phyloP scores from a whole-genome alignment of 2,888 invertebrate species.

The Spicauda simplicius region DNA sequence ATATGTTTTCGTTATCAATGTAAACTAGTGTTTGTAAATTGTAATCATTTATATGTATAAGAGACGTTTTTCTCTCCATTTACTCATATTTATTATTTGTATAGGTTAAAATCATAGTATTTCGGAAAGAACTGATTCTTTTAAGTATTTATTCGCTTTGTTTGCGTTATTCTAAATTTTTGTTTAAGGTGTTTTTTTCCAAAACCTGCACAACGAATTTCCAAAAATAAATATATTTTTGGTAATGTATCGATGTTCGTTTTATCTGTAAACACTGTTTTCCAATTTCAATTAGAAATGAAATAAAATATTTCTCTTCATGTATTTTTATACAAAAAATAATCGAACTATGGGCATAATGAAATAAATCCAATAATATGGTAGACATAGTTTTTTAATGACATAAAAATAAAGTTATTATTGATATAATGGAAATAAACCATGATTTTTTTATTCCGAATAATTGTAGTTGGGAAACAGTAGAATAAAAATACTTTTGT shows the following conservation, averaged over 20 bases:
- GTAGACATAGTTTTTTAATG: no score
- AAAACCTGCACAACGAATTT: conserved; percentile 16
- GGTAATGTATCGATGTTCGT: neutral
- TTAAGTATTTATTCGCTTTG: conserved; percentile 39
- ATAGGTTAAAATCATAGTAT: conserved; percentile 24
- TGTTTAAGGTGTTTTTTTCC: neutral
- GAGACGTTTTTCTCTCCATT: neutral
- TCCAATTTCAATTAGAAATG: conserved; percentile 10
- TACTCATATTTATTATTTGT: conserved; percentile 27
- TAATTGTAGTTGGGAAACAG: conserved; percentile 39
- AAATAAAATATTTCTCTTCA: neutral
- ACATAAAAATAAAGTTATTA: no score
- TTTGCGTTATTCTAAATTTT: conserved; percentile 22
- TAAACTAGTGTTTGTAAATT: conserved; percentile 12
- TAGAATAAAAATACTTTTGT: conserved; percentile 48
- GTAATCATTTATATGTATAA: neutral
- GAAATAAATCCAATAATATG: no score
- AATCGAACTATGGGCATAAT: no score
- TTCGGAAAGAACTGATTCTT: conserved; percentile 41
- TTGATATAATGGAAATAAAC: neutral
- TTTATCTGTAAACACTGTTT: conserved; percentile 16
- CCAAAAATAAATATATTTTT: conserved; percentile 14
- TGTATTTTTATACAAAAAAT: neutral
- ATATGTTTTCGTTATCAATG: neutral
- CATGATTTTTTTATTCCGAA: neutral